Evolutionary conservation across 1,140 invertebrate species (phyloP), one percentile per base, ranked within the genome.

Genomic region (Tetramorium parvispinum): DNA sequence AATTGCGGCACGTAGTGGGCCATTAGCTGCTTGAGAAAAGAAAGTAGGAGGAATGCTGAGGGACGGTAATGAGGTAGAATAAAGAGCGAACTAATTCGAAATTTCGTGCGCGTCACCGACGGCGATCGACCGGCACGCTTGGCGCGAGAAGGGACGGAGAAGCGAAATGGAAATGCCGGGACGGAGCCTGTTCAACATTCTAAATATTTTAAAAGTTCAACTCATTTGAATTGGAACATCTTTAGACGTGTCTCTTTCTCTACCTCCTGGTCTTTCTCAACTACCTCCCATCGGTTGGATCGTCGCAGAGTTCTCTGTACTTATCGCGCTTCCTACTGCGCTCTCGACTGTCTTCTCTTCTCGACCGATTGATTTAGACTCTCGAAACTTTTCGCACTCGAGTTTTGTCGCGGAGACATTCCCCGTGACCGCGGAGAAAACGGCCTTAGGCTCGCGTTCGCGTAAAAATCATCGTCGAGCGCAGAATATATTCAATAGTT

Each of bases 211-310:
- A 92, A 91, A 93, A 93, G 89, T 92, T 92, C 85, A 83, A 66
- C 89, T 93, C 91, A 93, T 93, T 92, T 92, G 91, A 93, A 93
- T 93, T 91, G 88, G 87, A 93, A 91, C 85, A 91, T 91, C 91
- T 90, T 91, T 85, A 86, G 85, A 68, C 78, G 61, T 76, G 76
- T 71, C 70, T 83, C 78, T 82, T 27, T 37, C 59, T 68, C 61
- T 21, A 18, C 37, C 76, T 70, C 32, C 32, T 37, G 21, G 75
- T 59, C 51, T 49, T 21, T 85, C 51, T 49, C 68, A 57, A 55
- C 85, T 63, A 61, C 66, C 73, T 63, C 51, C 53, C 88, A 78
- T 55, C 71, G 78, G 85, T 37, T 59, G 79, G 81, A 79, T 85
- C 82, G 89, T 68, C 89, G 27, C 65, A 57, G 77, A 81, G 86